Evolutionary conservation across 2,113 vertebrate genomes (phyloP), one percentile per base, ranked within the genome.

Genomic region (Zeus faber): DNA sequence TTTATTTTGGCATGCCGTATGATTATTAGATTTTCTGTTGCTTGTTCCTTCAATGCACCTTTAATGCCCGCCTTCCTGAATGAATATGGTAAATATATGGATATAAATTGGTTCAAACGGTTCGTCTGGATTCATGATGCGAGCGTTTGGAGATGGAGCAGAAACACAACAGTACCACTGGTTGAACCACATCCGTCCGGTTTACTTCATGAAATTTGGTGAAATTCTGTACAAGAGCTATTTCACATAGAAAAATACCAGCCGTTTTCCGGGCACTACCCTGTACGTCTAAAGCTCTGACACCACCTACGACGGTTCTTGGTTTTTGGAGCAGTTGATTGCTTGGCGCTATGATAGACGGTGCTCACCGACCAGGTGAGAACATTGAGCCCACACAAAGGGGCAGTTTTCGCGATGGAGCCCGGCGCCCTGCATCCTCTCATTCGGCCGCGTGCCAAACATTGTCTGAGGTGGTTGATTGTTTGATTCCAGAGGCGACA

Each of bases 181-280:
- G 39, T 47, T 49, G 54, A 49, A 54, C 46, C 43, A 54, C 24
- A 61, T 58, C 17, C 16, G 47, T 56, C 50, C n/a, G 43, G 49
- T 67, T 69, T 62, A 70, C 54, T 63, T 41, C 33, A 37, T 27
- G 39, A 35, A 58, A 50, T 58, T 63, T 51, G 58, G 66, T 56
- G 47, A 50, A 33, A 29, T 62, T 43, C 41, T 49, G 48, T 54
- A 66, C 57, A 67, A 65, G n/a, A 71, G 63, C 27, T 16, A 20
- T 49, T 62, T 43, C 49, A 62, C 53, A 62, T 66, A 72, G 41
- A 72, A 62, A 70, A 65, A 56, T 58, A 61, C 47, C 50, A 49
- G 52, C 58, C 23, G 54, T 55, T 49, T 53, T 39, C 57, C 60
- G 53, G 31, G 40, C n/a, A 50, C 55, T 49, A 60, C 59, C 43